These are phyloP conservation scores for Drosophila parthenogenetica DNA, from an alignment of 2,888 invertebrate genomes.

Conservation along the genomic window DNA sequence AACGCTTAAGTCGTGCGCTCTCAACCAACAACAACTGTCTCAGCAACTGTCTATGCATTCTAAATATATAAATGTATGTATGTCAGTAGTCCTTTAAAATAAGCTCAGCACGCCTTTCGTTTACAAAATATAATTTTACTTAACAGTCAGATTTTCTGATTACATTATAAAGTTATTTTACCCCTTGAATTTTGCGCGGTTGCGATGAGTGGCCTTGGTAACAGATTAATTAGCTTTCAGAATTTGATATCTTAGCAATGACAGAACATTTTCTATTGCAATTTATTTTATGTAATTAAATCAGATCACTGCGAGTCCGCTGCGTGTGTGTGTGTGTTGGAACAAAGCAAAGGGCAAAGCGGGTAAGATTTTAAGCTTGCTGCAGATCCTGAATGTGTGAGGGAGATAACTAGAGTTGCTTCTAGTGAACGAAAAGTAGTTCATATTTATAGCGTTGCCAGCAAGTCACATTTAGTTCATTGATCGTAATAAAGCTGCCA, in stretches of 20 bases:
- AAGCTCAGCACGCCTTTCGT: too few relatives aligned
- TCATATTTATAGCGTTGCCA: background rate
- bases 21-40: too few relatives aligned
- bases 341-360: background rate
- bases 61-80: constrained; percentile 38
- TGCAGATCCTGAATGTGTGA: background rate
- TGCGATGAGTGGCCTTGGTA: constrained; percentile 11
- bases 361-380: too few relatives aligned
- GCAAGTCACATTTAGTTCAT: background rate
- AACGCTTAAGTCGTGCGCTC: constrained; percentile 12
- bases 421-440: background rate
- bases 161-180: background rate
- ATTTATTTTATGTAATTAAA: background rate
- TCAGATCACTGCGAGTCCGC: background rate
- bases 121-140: constrained; percentile 7
- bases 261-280: background rate
- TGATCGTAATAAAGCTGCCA: background rate
- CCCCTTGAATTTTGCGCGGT: background rate
- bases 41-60: constrained; percentile 53
- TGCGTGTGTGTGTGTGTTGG: too few relatives aligned
- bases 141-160: background rate
- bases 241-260: background rate
- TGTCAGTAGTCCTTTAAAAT: too few relatives aligned
- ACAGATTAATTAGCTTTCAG: background rate
- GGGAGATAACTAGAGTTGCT: background rate